Evolutionary conservation across 1,140 invertebrate species (phyloP).

Genomic region (Drosophila quadrilineata): DNA sequence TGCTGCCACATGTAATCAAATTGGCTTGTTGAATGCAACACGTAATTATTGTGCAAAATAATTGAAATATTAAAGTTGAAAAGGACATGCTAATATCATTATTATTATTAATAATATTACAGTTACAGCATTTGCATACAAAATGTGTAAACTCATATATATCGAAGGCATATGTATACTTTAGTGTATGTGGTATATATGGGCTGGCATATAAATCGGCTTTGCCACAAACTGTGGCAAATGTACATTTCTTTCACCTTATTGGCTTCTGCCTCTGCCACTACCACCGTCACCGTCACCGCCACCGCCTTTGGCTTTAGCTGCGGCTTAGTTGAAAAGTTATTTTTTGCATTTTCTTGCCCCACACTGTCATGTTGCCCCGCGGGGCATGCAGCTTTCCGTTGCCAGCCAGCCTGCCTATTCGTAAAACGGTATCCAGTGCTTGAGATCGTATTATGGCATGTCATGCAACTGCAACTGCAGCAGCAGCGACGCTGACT

Average conservation of each 20-base stretch:
- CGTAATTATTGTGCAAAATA: constrained; percentile 2
- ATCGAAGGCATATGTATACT: background rate
- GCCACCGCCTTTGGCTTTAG: constrained; percentile 16
- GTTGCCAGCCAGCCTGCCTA: constrained; percentile 29
- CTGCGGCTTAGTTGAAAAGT: constrained; percentile 42
- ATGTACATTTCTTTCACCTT: constrained; percentile 55
- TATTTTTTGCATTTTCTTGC: constrained; percentile 24
- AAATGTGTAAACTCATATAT: no score
- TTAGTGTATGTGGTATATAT: background rate
- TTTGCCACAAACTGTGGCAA: constrained; percentile 32
- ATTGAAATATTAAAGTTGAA: no score
- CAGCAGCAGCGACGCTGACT: no score
- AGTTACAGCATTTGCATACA: no score
- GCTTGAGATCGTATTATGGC: constrained; percentile 31
- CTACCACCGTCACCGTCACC: no score
- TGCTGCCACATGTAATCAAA: no score
- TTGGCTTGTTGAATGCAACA: no score
- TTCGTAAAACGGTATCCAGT: constrained; percentile 19
- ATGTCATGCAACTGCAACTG: constrained; percentile 19
- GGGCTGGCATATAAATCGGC: background rate
- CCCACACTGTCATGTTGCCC: background rate
- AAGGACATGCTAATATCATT: no score
- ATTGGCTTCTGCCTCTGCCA: constrained; percentile 54
- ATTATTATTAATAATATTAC: no score
- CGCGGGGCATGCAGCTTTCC: constrained; percentile 3